Percentiles rank a stretch among this genome's conserved stretches.
These are phyloP conservation scores for Catharus fuscescens DNA, from an alignment of 2,113 vertebrate species.

Conservation along the genomic window DNA sequence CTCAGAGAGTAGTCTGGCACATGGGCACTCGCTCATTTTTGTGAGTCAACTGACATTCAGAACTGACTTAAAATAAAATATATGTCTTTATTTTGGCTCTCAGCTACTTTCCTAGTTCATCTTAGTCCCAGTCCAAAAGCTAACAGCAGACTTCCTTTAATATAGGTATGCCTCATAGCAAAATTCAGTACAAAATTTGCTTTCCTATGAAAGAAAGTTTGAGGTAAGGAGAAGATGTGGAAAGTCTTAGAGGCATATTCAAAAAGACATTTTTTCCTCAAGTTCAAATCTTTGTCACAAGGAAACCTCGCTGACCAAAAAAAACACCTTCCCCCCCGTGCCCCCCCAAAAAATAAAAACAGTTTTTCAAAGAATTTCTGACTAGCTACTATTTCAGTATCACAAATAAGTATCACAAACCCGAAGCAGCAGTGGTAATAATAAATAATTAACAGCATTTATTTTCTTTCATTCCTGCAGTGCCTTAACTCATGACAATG, in stretches of 20 bases:
- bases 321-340: neutral
- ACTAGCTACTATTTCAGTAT: neutral
- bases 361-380: neutral
- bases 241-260: neutral
- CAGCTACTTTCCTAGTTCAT: neutral
- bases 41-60: fast-evolving
- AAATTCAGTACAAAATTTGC: neutral
- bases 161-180: neutral
- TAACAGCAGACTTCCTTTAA: neutral
- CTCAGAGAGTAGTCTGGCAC: neutral
- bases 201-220: neutral
- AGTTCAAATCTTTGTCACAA: neutral
- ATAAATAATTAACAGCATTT: neutral
- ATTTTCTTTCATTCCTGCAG: neutral
- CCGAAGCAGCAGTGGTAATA: neutral
- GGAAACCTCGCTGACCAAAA: fast-evolving
- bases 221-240: neutral
- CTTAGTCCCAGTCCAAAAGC: neutral
- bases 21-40: fast-evolving
- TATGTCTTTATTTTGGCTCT: neutral
- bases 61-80: neutral
- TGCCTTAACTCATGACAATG: neutral
- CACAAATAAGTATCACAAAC: neutral
- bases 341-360: neutral
- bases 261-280: neutral